Percentiles rank a stretch among this genome's conserved stretches.
Conservation (phyloP, 2,797 vertebrate genomes). For the Schizopygopsis pylzovi region DNA sequence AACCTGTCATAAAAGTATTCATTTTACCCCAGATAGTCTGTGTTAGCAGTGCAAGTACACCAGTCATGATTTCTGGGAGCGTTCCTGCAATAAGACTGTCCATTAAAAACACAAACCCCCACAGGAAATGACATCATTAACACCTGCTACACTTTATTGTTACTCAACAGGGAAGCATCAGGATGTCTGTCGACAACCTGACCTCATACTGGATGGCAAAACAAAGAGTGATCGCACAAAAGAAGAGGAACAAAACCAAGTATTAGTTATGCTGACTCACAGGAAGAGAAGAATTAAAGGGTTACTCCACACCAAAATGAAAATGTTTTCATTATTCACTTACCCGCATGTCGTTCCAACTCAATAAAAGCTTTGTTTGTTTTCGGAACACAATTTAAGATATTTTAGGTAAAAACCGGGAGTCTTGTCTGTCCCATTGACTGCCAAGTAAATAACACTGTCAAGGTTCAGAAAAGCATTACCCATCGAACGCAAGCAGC, state of each 20-base stretch:
- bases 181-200: constrained; percentile 4
- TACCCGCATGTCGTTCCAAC: too few relatives aligned
- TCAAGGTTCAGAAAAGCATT: too few relatives aligned
- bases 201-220: constrained; percentile 31
- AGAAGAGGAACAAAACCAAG: constrained; percentile 33
- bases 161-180: constrained; percentile 26
- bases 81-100: not conserved
- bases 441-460: too few relatives aligned
- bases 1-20: not conserved
- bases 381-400: too few relatives aligned
- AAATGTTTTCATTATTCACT: too few relatives aligned
- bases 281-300: constrained; percentile 5
- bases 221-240: constrained; percentile 4
- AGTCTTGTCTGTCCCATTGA: too few relatives aligned
- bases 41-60: not conserved
- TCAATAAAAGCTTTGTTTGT: too few relatives aligned
- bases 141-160: constrained; percentile 48
- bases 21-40: not conserved
- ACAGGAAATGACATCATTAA: constrained; percentile 52
- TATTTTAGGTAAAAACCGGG: too few relatives aligned
- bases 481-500: too few relatives aligned
- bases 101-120: constrained; percentile 30
- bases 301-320: too few relatives aligned
- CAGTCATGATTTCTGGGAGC: not conserved
- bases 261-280: constrained; percentile 49